Percentiles rank a stretch among this genome's conserved stretches.
These are phyloP conservation scores for Thymelicus acteon DNA, from an alignment of 2,888 invertebrate species.

Conservation along the genomic window DNA sequence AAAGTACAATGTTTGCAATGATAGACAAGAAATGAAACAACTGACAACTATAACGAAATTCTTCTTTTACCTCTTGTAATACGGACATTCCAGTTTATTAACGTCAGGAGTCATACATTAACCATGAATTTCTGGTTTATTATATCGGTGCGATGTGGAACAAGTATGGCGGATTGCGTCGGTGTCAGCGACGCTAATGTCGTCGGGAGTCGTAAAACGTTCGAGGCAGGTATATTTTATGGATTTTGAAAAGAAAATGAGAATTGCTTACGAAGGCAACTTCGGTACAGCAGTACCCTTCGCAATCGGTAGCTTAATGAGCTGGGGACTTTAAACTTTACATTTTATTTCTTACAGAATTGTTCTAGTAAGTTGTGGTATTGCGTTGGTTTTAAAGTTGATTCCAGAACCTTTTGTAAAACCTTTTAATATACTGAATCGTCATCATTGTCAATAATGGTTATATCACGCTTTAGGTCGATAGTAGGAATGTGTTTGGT, in stretches of 20 bases:
- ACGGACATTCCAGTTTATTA: slow-evolving; percentile 6
- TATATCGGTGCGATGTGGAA: slow-evolving; percentile 11
- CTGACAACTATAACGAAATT: too few relatives aligned
- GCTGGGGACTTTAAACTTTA: not conserved
- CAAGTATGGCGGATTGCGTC: slow-evolving; percentile 15
- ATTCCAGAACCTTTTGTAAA: too few relatives aligned
- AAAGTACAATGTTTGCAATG: too few relatives aligned
- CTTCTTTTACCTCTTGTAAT: not conserved
- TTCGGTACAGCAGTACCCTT: not conserved
- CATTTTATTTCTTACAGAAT: not conserved
- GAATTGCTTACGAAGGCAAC: slow-evolving; percentile 5
- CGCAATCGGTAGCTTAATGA: slow-evolving; percentile 1
- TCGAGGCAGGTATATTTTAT: slow-evolving; percentile 12
- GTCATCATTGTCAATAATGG: too few relatives aligned
- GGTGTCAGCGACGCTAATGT: slow-evolving; percentile 21
- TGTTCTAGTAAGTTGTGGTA: not conserved
- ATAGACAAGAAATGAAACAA: too few relatives aligned
- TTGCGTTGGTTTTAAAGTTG: not conserved
- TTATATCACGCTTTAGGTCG: too few relatives aligned
- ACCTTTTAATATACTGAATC: too few relatives aligned
- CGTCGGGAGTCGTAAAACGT: slow-evolving; percentile 14
- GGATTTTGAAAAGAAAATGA: slow-evolving; percentile 13
- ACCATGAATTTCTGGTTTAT: slow-evolving; percentile 28
- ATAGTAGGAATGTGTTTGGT: too few relatives aligned
- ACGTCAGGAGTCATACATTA: slow-evolving; percentile 20